Conservation (phyloP, 2,888 invertebrate genomes). For the Dexiosoma caninum region DNA sequence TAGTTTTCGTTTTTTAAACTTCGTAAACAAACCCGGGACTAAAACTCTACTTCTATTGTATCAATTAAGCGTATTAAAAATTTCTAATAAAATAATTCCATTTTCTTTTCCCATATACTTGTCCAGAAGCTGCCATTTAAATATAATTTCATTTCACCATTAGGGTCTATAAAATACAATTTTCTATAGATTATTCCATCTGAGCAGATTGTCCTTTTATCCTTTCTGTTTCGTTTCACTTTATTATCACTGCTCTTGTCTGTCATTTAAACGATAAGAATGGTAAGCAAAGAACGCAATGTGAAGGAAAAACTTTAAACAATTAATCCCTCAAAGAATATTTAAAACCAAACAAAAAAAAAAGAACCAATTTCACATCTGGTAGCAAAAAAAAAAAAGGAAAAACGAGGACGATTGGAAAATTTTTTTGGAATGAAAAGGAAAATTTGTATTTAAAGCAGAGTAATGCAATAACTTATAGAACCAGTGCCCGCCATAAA, state of each 20-base stretch:
- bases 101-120: too few relatives aligned
- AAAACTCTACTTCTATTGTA: too few relatives aligned
- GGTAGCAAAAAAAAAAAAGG: not conserved
- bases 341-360: constrained; percentile 6
- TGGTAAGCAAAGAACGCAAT: not conserved
- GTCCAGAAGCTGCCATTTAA: not conserved
- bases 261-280: not conserved
- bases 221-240: not conserved
- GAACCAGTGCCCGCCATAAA: too few relatives aligned
- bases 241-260: not conserved
- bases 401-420: not conserved
- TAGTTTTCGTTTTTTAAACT: too few relatives aligned
- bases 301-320: constrained; percentile 9
- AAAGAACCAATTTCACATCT: constrained; percentile 27
- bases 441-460: too few relatives aligned
- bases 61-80: too few relatives aligned
- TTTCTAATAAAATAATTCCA: too few relatives aligned
- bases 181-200: not conserved
- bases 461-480: too few relatives aligned
- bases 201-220: constrained; percentile 22
- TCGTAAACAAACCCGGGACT: too few relatives aligned
- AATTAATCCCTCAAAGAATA: constrained; percentile 52
- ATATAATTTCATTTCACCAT: not conserved
- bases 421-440: not conserved
- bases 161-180: not conserved